Conservation (phyloP, 2,113 vertebrate species). For the Thunnus maccoyii region DNA sequence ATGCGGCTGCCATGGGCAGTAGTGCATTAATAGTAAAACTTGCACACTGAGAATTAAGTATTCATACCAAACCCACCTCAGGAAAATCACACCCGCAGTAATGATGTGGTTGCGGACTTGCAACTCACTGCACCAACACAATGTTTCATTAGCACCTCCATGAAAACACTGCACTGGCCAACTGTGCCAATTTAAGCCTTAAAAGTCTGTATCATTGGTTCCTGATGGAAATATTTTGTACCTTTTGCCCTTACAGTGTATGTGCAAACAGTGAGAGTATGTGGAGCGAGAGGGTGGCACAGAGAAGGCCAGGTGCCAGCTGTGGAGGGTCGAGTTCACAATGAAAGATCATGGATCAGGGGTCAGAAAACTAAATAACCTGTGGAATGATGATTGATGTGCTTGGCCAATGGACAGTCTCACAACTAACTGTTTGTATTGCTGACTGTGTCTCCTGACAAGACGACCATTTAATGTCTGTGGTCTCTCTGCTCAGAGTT, state of each 20-base stretch:
- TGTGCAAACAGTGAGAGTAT: neutral
- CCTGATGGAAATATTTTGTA: constrained; percentile 6
- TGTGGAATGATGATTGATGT: constrained; percentile 23
- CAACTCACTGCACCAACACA: neutral
- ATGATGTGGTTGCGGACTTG: neutral
- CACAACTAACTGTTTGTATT: constrained; percentile 22
- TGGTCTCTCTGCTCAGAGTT: constrained; percentile 1
- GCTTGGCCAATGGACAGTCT: constrained; percentile 10
- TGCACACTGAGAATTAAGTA: neutral
- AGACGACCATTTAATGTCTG: constrained; percentile 24
- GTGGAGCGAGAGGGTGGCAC: neutral
- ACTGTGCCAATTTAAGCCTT: neutral
- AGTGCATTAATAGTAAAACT: too few relatives aligned
- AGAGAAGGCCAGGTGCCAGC: neutral
- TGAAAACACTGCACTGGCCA: neutral
- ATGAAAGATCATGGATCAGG: constrained; percentile 25
- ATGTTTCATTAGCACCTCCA: constrained; percentile 10
- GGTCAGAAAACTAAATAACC: constrained; percentile 31
- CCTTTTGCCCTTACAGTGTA: neutral
- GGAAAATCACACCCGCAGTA: neutral
- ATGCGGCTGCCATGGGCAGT: too few relatives aligned
- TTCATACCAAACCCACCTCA: neutral
- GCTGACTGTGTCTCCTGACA: neutral
- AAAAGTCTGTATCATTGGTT: neutral
- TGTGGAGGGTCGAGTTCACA: constrained; percentile 7